phyloP scores from a whole-genome alignment of 2,113 vertebrate genomes.

The Cnemophilus loriae region DNA sequence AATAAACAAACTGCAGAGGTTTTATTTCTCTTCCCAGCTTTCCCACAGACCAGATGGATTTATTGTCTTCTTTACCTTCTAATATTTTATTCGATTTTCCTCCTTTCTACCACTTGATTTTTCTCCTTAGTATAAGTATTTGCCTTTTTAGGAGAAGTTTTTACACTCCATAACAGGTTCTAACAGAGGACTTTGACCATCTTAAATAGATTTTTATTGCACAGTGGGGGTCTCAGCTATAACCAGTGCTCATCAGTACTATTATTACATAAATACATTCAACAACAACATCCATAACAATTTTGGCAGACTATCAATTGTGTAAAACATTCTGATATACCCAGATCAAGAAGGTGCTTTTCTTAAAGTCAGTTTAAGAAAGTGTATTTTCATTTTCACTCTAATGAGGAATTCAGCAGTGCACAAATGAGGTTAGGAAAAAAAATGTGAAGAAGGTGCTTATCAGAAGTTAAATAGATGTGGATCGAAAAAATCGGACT shows the following conservation, averaged over 20 bases:
- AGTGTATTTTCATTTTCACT: not conserved
- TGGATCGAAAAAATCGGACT: not conserved
- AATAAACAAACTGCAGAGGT: not conserved
- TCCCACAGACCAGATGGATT: not conserved
- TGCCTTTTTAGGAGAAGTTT: not conserved
- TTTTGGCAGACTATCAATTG: not conserved
- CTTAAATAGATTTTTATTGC: not conserved
- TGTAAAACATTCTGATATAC: not conserved
- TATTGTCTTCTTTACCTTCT: not conserved
- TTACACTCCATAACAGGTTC: not conserved
- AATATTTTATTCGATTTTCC: not conserved
- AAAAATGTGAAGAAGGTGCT: not conserved
- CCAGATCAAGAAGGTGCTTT: not conserved
- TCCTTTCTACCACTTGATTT: not conserved
- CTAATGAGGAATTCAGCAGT: not conserved
- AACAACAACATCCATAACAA: not conserved
- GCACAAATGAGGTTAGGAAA: not conserved
- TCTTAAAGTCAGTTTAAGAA: not conserved
- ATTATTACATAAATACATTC: not conserved
- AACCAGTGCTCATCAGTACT: not conserved
- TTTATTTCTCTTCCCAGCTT: not conserved
- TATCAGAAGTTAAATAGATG: not conserved
- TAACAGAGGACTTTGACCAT: not conserved
- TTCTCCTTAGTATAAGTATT: not conserved
- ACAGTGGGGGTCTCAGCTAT: not conserved